Base-by-base conservation (phyloP, 2,113 vertebrate genomes). In the Tursiops truncatus region DNA sequence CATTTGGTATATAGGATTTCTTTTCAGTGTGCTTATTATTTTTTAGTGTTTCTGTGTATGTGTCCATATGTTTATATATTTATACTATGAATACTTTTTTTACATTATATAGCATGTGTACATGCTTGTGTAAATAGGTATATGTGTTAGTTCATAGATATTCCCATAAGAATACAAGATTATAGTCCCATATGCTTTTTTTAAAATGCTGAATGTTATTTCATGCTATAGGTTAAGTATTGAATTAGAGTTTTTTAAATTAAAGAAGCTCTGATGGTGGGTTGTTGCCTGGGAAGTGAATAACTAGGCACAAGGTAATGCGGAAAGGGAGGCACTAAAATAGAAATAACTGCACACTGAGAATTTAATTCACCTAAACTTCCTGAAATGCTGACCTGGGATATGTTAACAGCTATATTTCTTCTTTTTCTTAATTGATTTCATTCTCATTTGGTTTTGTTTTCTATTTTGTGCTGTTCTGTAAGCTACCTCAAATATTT, bases 401-500 rank as follows among this genome's bases (percentile, higher is more conserved):
- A 41, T 74, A 28, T 68, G 11, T 44, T 67, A 87, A 47, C 14
- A 63, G 15, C 58, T 65, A 21, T 25, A 67, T 67, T 38, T 88
- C 28, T 82, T 5, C 13, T 91, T 81, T 84, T 76, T 53, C 20
- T 63, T 62, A 67, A 71, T 25, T 38, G 44, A 68, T 70, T 91
- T 65, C n/a, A 71, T 70, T 56, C 67, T 26, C 15, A 11, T 76
- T 95, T 70, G 26, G 56, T 6, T 79, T 96, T 67, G 62, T 77
- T 95, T 94, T 82, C 23, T 85, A 67, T 70, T 71, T 85, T 60
- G 41, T 70, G 12, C 17, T 76, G 5, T 71, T 95, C 47, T 77
- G 5, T 74, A 96, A 86, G 26, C 65, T 85, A 36, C 0, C 28
- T 92, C 77, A 85, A 92, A 73, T 68, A 83, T 68, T 93, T 96